These are phyloP conservation scores for Yoshiicerus persimilis DNA, from an alignment of 1,140 invertebrate species.

Conservation along the genomic window DNA sequence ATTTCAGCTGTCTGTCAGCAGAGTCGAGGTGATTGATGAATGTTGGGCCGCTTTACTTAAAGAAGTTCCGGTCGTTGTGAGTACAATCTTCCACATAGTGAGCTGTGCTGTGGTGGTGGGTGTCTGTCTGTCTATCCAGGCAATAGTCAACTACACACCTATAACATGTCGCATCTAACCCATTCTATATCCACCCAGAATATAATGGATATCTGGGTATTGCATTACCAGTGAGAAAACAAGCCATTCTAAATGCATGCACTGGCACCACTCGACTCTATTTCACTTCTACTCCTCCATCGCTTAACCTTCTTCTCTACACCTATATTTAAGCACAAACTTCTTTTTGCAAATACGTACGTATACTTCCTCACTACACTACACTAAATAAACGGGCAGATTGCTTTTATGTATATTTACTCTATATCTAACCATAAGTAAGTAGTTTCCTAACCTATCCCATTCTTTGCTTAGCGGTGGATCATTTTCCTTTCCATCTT, in stretches of 20 bases:
- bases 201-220: background rate
- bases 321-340: background rate
- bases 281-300: background rate
- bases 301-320: background rate
- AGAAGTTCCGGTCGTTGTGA: constrained; percentile 47
- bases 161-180: background rate
- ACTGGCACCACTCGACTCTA: background rate
- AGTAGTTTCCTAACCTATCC: background rate
- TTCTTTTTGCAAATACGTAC: background rate
- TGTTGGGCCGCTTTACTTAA: constrained; percentile 46
- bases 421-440: background rate
- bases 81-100: constrained; percentile 24
- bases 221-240: background rate
- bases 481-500: background rate
- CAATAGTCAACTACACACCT: background rate
- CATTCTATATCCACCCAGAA: background rate
- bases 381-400: background rate
- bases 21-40: constrained; percentile 49
- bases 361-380: background rate
- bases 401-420: too few relatives aligned
- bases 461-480: background rate
- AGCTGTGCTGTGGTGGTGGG: background rate
- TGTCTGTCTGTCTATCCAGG: background rate
- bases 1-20: constrained; percentile 50
- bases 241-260: background rate